Base-by-base conservation (phyloP, 2,113 vertebrate genomes). In the Prunella himalayana region DNA sequence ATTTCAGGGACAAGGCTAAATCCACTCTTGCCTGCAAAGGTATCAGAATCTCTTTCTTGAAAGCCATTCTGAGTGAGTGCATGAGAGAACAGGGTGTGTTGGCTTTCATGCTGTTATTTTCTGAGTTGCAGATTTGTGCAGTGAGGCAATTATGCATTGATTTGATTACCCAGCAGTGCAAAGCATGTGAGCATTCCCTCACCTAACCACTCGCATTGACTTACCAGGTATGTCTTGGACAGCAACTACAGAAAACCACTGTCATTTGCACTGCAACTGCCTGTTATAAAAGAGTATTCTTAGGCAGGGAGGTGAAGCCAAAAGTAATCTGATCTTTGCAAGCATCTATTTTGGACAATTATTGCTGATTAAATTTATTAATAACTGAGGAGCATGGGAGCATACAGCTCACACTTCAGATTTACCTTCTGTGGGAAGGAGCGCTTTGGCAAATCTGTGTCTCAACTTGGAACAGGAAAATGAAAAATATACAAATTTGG, bases 311-410 rank as follows among this genome's bases (percentile, higher is more conserved):
- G 47, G 56, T 81, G 93, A 65, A 75, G 44, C 42, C 63, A 80
- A 49, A 90, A 85, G 71, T 75, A 66, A 95, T 84, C 17, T 66
- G 50, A 90, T 91, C 64, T 81, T 70, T 70, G 42, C 56, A 88
- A 80, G 78, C 37, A 75, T 71, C 68, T 85, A 28, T 82, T 94
- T 60, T 89, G 50, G 65, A 83, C 50, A 66, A 70, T 80, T 79
- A 47, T 85, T 85, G 50, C 39, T 71, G 53, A 78, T 88, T 94
- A 57, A 61, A 56, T 95, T 79, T 92, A 68, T 90, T 86, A 89
- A 70, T 72, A 75, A 15, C 49, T 37, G 39, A n/a, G n/a, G n/a
- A n/a, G n/a, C 92, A 82, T 65, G 65, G 56, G 49, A 94, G 44
- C 47, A 65, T 23, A 24, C 25, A 66, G 42, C 21, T 82, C 35